phyloP scores from a whole-genome alignment of 2,113 vertebrate species.

The Lagopus muta region DNA sequence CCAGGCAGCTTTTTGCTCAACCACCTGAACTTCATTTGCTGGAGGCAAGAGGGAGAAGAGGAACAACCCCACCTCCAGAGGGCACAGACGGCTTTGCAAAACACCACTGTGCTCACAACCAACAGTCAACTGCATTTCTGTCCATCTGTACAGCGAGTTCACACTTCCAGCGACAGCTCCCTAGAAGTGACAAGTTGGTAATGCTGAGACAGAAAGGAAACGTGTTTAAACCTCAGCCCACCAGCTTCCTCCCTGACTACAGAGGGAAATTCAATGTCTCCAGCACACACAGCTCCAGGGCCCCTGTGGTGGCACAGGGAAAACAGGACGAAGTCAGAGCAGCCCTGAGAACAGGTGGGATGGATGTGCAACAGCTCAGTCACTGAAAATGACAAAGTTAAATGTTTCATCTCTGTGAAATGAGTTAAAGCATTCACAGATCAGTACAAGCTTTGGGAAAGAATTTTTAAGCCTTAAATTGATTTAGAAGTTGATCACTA shows the following conservation, averaged over 20 bases:
- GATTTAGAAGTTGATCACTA: not conserved
- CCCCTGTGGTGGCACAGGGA: slow-evolving; percentile 1
- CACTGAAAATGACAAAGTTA: not conserved
- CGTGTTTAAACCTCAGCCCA: not conserved
- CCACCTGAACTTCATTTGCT: not conserved
- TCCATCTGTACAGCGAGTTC: fast-evolving
- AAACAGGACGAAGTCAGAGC: not conserved
- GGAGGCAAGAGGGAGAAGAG: fast-evolving
- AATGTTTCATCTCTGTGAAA: not conserved
- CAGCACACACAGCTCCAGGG: not conserved
- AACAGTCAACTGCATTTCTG: not conserved
- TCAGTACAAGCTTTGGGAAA: not conserved
- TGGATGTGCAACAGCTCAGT: not conserved
- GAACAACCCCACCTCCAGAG: not conserved
- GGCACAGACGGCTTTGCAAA: not conserved
- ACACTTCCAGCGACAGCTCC: not conserved
- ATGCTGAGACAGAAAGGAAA: not conserved
- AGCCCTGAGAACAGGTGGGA: not conserved
- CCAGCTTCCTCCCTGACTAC: slow-evolving; percentile 34
- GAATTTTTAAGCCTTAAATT: not conserved
- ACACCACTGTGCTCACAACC: fast-evolving
- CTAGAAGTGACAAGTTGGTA: not conserved
- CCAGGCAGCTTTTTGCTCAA: not conserved
- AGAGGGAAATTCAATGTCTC: slow-evolving; percentile 11
- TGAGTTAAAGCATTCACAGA: not conserved